A percentile compares a stretch with the other conserved stretches of the same genome.
Conservation (phyloP, 2,113 vertebrate genomes). For the Hylia prasina region DNA sequence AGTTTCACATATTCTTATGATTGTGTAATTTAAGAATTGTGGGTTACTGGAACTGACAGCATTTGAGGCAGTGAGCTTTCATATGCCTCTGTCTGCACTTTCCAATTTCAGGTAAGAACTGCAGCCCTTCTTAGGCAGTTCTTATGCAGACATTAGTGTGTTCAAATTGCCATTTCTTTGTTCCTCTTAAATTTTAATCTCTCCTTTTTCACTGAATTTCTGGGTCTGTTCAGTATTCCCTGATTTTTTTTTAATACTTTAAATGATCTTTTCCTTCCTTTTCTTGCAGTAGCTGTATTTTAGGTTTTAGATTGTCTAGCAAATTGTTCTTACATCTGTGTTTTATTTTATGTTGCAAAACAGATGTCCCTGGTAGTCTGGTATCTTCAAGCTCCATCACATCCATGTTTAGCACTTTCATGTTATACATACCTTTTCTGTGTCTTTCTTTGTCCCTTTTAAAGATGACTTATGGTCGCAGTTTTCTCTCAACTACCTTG, state of each 20-base stretch:
- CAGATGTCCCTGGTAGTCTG: background rate
- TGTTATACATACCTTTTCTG: background rate
- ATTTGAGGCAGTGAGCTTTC: background rate
- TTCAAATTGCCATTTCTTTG: background rate
- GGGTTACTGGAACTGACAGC: background rate
- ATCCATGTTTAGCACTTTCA: background rate
- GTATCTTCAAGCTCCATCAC: background rate
- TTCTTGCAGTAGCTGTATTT: background rate
- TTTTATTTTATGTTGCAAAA: background rate
- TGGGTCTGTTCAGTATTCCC: background rate
- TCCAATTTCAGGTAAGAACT: background rate
- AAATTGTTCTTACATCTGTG: background rate
- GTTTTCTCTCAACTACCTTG: background rate
- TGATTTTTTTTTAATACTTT: background rate
- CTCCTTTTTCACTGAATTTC: background rate
- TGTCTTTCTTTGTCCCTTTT: background rate
- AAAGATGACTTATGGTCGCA: background rate
- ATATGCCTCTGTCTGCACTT: too few relatives aligned
- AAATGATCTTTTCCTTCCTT: background rate
- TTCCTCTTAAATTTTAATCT: background rate
- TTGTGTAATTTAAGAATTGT: background rate
- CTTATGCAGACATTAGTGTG: background rate
- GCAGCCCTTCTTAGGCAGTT: background rate
- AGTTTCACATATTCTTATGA: background rate
- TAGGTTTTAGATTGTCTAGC: background rate